Percentiles rank a stretch among this genome's conserved stretches.
These are phyloP conservation scores for Morelia viridis DNA, from an alignment of 2,797 vertebrate species.

Conservation along the genomic window DNA sequence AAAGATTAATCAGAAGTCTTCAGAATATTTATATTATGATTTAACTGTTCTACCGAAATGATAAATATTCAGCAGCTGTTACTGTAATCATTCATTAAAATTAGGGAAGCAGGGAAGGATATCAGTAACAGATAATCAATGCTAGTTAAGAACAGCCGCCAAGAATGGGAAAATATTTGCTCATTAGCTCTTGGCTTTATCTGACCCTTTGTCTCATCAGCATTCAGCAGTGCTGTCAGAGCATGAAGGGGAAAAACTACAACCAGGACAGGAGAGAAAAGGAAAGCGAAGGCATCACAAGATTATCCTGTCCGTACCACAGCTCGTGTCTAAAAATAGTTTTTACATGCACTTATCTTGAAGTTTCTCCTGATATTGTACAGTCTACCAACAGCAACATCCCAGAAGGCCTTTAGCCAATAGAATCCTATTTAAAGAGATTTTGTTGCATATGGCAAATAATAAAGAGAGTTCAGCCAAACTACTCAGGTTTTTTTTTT, in stretches of 20 bases:
- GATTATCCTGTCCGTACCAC: neutral
- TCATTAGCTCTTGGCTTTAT: neutral
- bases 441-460: neutral
- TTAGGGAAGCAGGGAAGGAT: neutral
- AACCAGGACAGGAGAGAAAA: neutral
- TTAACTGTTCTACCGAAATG: neutral
- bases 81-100: neutral
- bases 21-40: conserved; percentile 2
- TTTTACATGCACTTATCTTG: neutral
- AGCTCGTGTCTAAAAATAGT: neutral
- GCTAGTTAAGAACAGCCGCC: neutral
- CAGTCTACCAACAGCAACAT: neutral
- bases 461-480: neutral
- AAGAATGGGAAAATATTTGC: neutral
- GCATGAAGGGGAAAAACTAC: fast-evolving
- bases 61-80: neutral
- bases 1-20: conserved; percentile 10
- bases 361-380: neutral
- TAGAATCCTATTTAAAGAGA: neutral
- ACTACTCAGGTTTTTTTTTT: no score
- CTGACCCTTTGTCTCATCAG: neutral
- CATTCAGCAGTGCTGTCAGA: neutral
- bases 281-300: neutral
- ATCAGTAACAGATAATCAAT: neutral
- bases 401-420: neutral